A percentile compares a stretch with the other conserved stretches of the same genome.
Conservation (phyloP, 1,140 invertebrate species). For the Paraescarpia echinospica region DNA sequence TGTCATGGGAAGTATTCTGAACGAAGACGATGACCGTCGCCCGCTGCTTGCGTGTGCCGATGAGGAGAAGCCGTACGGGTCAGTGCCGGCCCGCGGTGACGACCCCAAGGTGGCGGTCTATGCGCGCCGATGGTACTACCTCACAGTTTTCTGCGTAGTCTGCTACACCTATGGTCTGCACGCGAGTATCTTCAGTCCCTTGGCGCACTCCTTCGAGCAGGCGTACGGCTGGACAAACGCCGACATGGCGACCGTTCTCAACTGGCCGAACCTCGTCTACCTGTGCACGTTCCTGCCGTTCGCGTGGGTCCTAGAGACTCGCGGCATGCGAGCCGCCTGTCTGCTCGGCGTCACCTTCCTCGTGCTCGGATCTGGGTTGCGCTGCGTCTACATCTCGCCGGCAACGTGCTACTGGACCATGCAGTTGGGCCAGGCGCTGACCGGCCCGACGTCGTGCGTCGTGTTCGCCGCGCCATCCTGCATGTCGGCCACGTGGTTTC, state of each 20-base stretch:
- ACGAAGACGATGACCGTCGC: neutral
- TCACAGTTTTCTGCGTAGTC: neutral
- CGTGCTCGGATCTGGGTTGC: neutral
- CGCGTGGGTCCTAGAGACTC: neutral
- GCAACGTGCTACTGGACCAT: neutral
- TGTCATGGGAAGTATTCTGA: neutral
- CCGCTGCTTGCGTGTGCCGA: neutral
- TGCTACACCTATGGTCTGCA: neutral
- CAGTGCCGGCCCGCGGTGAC: neutral
- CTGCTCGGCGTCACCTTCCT: neutral
- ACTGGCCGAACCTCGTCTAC: neutral
- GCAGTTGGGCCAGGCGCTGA: conserved; percentile 1
- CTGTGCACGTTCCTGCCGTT: neutral
- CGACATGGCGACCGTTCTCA: neutral
- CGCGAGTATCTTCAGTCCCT: neutral
- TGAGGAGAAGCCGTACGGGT: neutral
- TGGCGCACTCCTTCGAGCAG: neutral
- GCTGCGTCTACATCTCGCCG: conserved; percentile 10
- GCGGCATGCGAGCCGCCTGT: neutral
- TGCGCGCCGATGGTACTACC: neutral
- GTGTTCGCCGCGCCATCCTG: neutral
- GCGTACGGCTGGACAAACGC: neutral
- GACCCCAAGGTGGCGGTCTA: neutral
- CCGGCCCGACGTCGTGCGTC: neutral
- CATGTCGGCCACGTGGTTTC: conserved; percentile 7